phyloP scores from a whole-genome alignment of 2,888 invertebrate genomes.

The Epicampocera succincta region DNA sequence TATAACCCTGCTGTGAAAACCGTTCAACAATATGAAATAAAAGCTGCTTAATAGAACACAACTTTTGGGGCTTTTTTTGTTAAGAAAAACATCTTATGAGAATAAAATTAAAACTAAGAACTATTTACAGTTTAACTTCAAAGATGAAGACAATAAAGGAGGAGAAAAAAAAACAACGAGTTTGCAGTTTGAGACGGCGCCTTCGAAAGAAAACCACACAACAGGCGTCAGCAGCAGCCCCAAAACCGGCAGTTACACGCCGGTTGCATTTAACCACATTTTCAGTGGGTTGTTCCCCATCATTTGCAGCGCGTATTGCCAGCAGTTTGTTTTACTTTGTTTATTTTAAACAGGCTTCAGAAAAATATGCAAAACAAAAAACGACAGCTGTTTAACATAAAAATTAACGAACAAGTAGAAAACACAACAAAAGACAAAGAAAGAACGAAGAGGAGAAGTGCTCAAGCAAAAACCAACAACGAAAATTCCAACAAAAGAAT shows the following conservation, averaged over 20 bases:
- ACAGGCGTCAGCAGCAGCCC: not conserved
- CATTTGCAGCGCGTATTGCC: constrained; percentile 40
- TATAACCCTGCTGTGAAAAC: not conserved
- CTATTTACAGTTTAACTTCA: constrained; percentile 56
- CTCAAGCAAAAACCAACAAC: constrained; percentile 5
- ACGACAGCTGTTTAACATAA: constrained; percentile 55
- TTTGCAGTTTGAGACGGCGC: not conserved
- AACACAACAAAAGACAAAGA: constrained; percentile 8
- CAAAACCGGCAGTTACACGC: not conserved
- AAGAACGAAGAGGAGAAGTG: not conserved
- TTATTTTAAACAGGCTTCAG: constrained; percentile 34
- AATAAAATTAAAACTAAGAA: constrained; percentile 52
- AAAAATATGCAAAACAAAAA: constrained; percentile 19
- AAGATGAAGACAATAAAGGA: constrained; percentile 16
- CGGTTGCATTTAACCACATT: constrained; percentile 53
- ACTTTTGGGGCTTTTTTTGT: constrained; percentile 32
- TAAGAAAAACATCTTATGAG: constrained; percentile 20
- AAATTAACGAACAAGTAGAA: constrained; percentile 42
- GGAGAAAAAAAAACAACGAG: constrained; percentile 1
- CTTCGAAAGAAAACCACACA: constrained; percentile 4
- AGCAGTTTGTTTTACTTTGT: constrained; percentile 28
- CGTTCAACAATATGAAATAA: not conserved
- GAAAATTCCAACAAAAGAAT: constrained; percentile 51
- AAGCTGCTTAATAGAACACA: constrained; percentile 12
- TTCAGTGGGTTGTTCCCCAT: constrained; percentile 43